These are phyloP conservation scores for Ibycter americanus DNA, from an alignment of 2,797 vertebrate genomes.

Conservation along the genomic window DNA sequence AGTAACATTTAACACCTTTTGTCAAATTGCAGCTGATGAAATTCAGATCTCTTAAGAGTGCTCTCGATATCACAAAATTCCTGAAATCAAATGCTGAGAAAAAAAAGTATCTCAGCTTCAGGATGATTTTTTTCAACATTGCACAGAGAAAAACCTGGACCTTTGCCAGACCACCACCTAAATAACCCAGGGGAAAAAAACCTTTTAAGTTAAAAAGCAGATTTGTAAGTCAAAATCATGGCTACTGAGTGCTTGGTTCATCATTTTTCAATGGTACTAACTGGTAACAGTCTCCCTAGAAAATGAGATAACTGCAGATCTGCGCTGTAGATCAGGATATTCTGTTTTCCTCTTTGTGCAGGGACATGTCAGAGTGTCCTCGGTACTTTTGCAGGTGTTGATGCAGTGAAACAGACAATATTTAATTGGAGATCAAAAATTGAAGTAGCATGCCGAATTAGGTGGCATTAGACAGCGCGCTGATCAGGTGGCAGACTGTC, in stretches of 20 bases:
- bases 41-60: neutral
- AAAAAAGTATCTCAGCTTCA: neutral
- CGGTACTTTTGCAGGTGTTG: neutral
- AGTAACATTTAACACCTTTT: accelerated
- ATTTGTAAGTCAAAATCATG: neutral
- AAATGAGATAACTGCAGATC: neutral
- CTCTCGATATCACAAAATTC: neutral
- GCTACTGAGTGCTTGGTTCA: neutral
- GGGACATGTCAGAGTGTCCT: neutral
- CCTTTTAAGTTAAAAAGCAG: neutral
- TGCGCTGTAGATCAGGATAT: neutral
- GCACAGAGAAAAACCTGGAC: neutral
- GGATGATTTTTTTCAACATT: neutral
- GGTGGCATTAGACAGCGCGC: too few species aligned
- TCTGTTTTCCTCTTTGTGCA: neutral
- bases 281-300: neutral
- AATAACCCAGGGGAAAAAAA: neutral
- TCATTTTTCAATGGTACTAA: neutral
- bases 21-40: neutral
- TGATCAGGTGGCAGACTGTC: neutral
- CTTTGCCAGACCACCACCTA: neutral
- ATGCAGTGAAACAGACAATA: neutral
- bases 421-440: neutral
- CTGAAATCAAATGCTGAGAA: neutral
- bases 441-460: neutral